Evolutionary conservation across 2,113 vertebrate species (phyloP).

Genomic region (Zosterops hypoxanthus): DNA sequence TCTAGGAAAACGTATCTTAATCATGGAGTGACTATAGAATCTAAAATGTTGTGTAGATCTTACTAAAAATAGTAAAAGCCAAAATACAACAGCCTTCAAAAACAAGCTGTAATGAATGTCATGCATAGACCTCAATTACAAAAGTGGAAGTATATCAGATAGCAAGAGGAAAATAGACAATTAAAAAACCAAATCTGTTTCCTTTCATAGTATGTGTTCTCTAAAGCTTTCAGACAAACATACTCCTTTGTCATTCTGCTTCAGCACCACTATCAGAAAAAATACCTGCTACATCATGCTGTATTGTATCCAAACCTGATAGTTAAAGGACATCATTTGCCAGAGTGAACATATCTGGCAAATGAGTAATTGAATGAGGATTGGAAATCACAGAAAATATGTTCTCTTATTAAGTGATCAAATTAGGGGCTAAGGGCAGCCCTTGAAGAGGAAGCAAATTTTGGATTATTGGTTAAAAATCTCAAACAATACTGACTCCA

Average conservation of each 20-base stretch:
- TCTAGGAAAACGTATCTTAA: background rate
- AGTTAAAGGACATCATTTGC: background rate
- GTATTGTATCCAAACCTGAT: background rate
- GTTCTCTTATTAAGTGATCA: background rate
- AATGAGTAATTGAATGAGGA: background rate
- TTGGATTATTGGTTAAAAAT: background rate
- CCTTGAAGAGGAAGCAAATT: background rate
- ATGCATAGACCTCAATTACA: background rate
- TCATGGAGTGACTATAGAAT: background rate
- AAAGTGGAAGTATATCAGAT: background rate
- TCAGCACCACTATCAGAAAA: background rate
- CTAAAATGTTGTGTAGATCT: background rate
- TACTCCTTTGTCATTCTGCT: background rate
- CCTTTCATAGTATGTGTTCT: background rate
- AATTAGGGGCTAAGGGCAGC: background rate
- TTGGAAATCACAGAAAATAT: background rate
- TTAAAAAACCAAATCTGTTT: background rate
- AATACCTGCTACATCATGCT: background rate
- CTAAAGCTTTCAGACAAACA: background rate
- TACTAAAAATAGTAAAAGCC: background rate
- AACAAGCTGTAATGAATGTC: background rate
- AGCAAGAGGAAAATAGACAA: background rate
- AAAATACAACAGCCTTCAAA: background rate
- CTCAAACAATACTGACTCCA: background rate
- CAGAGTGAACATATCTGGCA: background rate